These are phyloP conservation scores for Scaptomyza reducta DNA, from an alignment of 2,888 invertebrate species.

Conservation along the genomic window DNA sequence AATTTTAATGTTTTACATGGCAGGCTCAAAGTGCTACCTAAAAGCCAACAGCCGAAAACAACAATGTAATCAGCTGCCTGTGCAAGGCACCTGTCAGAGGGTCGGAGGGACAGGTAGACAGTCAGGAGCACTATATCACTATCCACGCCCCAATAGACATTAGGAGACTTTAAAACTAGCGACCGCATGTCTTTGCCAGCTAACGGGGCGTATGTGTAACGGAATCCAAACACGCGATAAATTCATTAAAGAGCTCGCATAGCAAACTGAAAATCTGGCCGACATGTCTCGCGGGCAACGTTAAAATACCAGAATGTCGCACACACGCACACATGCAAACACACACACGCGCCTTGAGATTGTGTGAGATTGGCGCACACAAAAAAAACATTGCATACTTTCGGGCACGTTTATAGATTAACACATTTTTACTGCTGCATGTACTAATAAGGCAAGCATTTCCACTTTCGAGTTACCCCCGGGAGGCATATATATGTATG, in stretches of 20 bases:
- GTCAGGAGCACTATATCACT: slow-evolving; percentile 49
- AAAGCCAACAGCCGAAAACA: slow-evolving; percentile 18
- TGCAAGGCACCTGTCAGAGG: slow-evolving; percentile 63
- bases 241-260: slow-evolving; percentile 73
- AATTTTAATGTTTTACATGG: slow-evolving; percentile 78
- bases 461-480: slow-evolving; percentile 73
- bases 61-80: slow-evolving; percentile 52
- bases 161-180: slow-evolving; percentile 61
- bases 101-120: slow-evolving; percentile 1
- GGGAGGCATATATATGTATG: slow-evolving; percentile 55
- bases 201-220: slow-evolving; percentile 73
- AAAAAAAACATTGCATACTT: slow-evolving; percentile 59
- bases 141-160: slow-evolving; percentile 54
- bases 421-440: slow-evolving; percentile 79
- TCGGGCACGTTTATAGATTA: slow-evolving; percentile 76
- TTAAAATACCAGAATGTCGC: slow-evolving; percentile 63
- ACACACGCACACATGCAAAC: slow-evolving; percentile 26
- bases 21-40: slow-evolving; percentile 66
- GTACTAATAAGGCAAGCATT: slow-evolving; percentile 79
- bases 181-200: slow-evolving; percentile 53
- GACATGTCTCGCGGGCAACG: slow-evolving; percentile 72
- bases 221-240: slow-evolving; percentile 77
- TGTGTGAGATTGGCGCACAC: slow-evolving; percentile 8
- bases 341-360: background rate
- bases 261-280: slow-evolving; percentile 70